phyloP scores from a whole-genome alignment of 2,113 vertebrate species.

The Pelvicachromis taeniatus region DNA sequence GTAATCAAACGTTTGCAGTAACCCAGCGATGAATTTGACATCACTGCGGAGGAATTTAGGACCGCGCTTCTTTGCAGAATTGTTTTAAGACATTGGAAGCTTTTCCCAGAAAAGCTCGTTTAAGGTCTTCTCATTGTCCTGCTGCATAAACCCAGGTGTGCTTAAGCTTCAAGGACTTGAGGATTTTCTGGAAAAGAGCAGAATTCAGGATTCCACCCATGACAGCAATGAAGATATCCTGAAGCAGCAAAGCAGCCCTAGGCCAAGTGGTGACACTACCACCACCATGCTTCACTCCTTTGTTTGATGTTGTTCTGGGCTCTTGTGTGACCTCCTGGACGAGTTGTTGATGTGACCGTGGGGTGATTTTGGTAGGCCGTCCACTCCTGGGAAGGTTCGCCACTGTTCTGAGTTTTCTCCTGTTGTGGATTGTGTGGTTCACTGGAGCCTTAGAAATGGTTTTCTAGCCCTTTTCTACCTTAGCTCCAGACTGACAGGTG shows the following conservation, averaged over 20 bases:
- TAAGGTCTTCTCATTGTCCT: background rate
- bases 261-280: background rate
- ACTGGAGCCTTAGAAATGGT: background rate
- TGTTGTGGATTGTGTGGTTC: background rate
- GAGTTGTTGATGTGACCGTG: background rate
- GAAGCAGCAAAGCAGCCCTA: background rate
- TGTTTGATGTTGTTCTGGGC: background rate
- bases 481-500: background rate
- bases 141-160: background rate
- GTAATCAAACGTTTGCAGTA: background rate
- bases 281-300: background rate
- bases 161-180: background rate
- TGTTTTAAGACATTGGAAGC: background rate
- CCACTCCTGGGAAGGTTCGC: too few relatives aligned
- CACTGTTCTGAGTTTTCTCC: background rate
- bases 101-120: background rate
- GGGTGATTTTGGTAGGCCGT: too few relatives aligned
- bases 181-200: fast-evolving
- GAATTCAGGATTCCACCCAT: background rate
- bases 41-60: background rate
- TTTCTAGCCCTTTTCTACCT: background rate
- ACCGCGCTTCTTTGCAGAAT: background rate
- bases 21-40: background rate
- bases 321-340: background rate
- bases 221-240: background rate